A percentile compares a stretch with the other conserved stretches of the same genome.
Evolutionary conservation across 2,888 invertebrate species (phyloP).

Genomic region (Sipunculus nudus): DNA sequence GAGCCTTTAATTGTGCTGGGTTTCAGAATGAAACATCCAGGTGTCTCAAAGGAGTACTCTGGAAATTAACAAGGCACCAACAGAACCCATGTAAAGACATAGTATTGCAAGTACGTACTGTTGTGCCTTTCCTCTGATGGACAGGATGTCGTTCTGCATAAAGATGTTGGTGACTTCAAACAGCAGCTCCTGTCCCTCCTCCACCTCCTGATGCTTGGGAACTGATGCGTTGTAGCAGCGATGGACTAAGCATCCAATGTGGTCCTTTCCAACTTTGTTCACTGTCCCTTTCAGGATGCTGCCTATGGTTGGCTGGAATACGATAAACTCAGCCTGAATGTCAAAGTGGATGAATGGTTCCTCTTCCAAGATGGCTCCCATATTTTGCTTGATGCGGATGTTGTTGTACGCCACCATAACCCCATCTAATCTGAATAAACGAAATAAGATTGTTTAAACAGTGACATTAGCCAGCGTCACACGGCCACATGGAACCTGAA

Average conservation of each 20-base stretch:
- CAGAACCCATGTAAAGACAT: no score
- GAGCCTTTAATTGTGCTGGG: no score
- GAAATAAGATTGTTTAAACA: no score
- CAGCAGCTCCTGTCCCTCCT: conserved; percentile 73
- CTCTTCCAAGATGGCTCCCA: conserved; percentile 74
- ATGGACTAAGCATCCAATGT: conserved; percentile 77
- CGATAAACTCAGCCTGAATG: conserved; percentile 76
- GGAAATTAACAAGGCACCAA: no score
- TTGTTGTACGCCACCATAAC: conserved; percentile 77
- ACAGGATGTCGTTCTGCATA: conserved; percentile 43
- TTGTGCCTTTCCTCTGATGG: conserved; percentile 41
- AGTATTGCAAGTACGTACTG: no score
- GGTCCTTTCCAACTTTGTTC: conserved; percentile 75
- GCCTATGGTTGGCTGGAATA: conserved; percentile 74
- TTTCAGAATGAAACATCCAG: no score
- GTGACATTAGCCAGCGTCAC: no score
- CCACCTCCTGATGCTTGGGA: conserved; percentile 71
- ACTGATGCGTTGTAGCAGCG: conserved; percentile 78
- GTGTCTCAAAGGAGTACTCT: no score
- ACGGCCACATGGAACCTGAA: conserved; percentile 18
- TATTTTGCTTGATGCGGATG: conserved; percentile 71
- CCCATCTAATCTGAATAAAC: conserved; percentile 74
- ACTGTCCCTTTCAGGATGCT: conserved; percentile 73
- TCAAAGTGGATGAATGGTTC: conserved; percentile 75
- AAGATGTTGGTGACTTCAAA: conserved; percentile 73